A percentile compares a stretch with the other conserved stretches of the same genome.
Evolutionary conservation across 1,140 invertebrate genomes (phyloP).

Genomic region (Panagrolaimus sp.): DNA sequence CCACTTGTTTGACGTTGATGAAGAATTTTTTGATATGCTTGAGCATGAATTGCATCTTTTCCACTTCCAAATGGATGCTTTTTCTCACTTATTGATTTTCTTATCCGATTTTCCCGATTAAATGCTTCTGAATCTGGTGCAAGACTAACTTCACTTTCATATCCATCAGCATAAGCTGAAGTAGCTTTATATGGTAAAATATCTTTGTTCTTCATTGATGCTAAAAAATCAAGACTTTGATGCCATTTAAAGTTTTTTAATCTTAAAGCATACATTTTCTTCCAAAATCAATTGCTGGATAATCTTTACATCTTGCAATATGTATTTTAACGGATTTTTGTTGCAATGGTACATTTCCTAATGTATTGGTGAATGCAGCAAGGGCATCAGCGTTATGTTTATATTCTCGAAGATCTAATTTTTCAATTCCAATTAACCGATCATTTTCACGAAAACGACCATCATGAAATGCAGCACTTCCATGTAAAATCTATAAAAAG

Average conservation of each 20-base stretch:
- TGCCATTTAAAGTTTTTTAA: neutral
- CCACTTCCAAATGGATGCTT: neutral
- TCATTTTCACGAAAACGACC: neutral
- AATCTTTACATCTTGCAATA: neutral
- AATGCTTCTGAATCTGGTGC: neutral
- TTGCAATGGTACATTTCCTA: neutral
- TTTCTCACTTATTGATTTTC: slow-evolving; percentile 8
- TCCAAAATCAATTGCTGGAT: neutral
- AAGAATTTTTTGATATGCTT: neutral
- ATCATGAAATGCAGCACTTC: neutral
- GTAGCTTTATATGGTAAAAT: neutral
- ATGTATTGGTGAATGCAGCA: neutral
- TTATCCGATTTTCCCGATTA: neutral
- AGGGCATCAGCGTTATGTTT: neutral
- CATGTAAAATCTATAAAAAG: slow-evolving; percentile 4
- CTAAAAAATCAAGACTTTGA: neutral
- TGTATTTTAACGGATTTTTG: neutral
- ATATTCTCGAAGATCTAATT: neutral
- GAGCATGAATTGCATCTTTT: neutral
- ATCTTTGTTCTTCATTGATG: neutral
- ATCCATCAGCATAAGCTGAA: neutral
- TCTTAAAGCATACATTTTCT: neutral
- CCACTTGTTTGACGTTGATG: slow-evolving; percentile 13
- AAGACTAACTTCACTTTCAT: neutral
- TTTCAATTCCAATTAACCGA: slow-evolving; percentile 1